Evolutionary conservation across 1,140 invertebrate genomes (phyloP), one percentile per base, ranked within the genome.

Genomic region (Linepithema humile): DNA sequence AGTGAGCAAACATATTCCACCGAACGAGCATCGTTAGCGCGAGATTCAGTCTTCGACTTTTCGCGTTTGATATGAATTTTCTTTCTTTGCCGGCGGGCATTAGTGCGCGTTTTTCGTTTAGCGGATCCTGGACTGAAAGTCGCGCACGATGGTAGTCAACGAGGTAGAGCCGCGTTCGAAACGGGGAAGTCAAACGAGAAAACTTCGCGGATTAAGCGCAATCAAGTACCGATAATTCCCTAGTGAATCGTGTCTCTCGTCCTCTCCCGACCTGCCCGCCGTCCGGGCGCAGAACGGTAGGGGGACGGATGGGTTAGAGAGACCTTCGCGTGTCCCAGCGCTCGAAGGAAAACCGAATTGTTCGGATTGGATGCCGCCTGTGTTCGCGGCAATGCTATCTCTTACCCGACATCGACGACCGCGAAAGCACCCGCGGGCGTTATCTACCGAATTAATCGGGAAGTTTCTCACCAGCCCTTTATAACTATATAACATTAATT

Each of bases 131-230:
- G n/a, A 53, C 20, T n/a, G 84, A 45, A 83, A 88, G 82, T 77
- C 64, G 53, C 45, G 67, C 73, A 32, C 78, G n/a, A 6, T 50
- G 59, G 40, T 60, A 62, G 20, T 17, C 43, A 35, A 72, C 64
- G 74, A 80, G 77, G 40, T 17, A 3, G 50, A 57, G 69, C 57
- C 70, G 75, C 75, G 75, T 57, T 77, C 69, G 17, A 32, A 64
- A 59, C 17, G 60, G 55, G 64, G 50, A 86, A 88, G 88, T 89
- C 88, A 89, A 89, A 89, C 87, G 88, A 86, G 82, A 88, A 89
- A 89, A 89, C 87, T 89, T 89, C 85, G 80, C 82, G 87, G 88
- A 89, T 89, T 89, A 89, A 89, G 82, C 82, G 84, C 85, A 89
- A 89, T 89, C 88, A 89, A 89, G 84, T 88, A 82, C 85, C 84